phyloP scores from a whole-genome alignment of 2,113 vertebrate species.

The Corydoras sp. region DNA sequence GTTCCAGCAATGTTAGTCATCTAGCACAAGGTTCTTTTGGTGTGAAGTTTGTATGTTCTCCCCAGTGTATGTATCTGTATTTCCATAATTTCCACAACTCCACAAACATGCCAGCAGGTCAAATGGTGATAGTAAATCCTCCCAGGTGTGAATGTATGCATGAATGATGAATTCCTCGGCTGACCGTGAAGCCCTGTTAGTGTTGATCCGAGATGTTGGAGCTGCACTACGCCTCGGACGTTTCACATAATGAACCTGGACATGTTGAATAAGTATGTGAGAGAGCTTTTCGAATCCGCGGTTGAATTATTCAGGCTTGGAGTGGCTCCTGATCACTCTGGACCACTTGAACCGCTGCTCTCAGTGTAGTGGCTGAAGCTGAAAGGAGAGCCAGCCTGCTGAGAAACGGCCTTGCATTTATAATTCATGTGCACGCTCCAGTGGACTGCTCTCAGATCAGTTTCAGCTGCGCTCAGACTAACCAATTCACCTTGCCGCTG shows the following conservation, averaged over 20 bases:
- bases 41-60: too few relatives aligned
- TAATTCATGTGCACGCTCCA: conserved; percentile 33
- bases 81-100: too few relatives aligned
- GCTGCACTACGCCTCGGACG: neutral
- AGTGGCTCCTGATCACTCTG: conserved; percentile 29
- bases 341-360: conserved; percentile 31
- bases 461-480: neutral
- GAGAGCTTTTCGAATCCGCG: conserved; percentile 19
- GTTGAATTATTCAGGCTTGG: conserved; percentile 40
- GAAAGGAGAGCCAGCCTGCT: conserved; percentile 22
- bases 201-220: neutral
- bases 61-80: too few relatives aligned
- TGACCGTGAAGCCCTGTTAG: neutral
- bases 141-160: too few relatives aligned
- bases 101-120: too few relatives aligned
- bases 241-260: neutral
- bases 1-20: too few relatives aligned
- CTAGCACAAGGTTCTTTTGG: too few relatives aligned
- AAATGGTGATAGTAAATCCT: too few relatives aligned
- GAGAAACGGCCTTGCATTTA: conserved; percentile 34
- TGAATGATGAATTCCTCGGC: too few relatives aligned
- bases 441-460: conserved; percentile 13
- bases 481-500: too few relatives aligned
- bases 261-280: neutral
- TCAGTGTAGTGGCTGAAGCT: conserved; percentile 11